A percentile compares a stretch with the other conserved stretches of the same genome.
Conservation (phyloP, 2,797 vertebrate genomes). For the Sebastes nivosus region DNA sequence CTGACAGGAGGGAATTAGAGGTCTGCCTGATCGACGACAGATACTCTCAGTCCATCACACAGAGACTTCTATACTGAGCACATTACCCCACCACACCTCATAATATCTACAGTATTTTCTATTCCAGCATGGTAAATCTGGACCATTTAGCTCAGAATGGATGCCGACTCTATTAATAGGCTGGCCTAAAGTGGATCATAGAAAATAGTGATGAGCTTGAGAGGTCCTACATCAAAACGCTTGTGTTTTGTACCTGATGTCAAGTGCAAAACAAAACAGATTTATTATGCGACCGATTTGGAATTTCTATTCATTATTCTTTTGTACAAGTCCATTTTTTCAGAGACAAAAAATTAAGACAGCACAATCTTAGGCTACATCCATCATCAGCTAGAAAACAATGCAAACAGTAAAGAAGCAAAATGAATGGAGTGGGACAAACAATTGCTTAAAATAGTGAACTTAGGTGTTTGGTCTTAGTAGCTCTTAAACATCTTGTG, state of each 20-base stretch:
- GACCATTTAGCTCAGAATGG: conserved; percentile 3
- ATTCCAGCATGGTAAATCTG: conserved; percentile 25
- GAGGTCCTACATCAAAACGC: not conserved
- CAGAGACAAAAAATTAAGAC: not conserved
- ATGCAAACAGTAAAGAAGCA: not conserved
- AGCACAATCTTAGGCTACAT: not conserved
- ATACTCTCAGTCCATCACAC: conserved; percentile 24
- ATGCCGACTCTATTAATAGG: conserved; percentile 8
- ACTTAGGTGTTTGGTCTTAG: not conserved
- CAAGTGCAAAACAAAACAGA: not conserved
- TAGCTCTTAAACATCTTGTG: no score
- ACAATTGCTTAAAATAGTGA: not conserved
- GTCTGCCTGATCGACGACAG: conserved; percentile 33
- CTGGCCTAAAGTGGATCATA: not conserved
- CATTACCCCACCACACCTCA: conserved; percentile 26
- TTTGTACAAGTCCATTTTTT: not conserved
- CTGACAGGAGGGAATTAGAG: conserved; percentile 56
- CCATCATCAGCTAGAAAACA: not conserved
- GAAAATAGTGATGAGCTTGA: not conserved
- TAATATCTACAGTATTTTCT: conserved; percentile 21
- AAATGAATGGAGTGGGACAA: not conserved
- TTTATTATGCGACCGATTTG: not conserved
- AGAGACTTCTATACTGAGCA: not conserved
- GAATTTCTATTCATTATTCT: not conserved
- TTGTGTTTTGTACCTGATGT: not conserved